phyloP scores from a whole-genome alignment of 23 tunicate species.

The Trididemnum miniatum region DNA sequence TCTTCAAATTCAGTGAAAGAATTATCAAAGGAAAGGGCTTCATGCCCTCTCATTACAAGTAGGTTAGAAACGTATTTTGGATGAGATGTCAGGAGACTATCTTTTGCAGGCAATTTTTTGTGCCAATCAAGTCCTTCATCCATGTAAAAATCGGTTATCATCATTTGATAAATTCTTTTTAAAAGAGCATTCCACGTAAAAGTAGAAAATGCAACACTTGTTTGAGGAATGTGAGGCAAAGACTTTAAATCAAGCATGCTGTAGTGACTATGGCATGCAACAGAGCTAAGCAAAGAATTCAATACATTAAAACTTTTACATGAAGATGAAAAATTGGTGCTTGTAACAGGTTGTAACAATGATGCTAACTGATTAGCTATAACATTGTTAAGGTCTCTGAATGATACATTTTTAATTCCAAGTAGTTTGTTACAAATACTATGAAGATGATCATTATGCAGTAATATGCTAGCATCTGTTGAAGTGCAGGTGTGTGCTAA shows the following conservation, averaged over 20 bases:
- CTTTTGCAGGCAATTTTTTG: neutral
- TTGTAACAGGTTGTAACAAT: constrained; percentile 52
- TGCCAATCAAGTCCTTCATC: constrained; percentile 89
- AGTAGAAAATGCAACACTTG: constrained; percentile 63
- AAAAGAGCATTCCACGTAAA: constrained; percentile 65
- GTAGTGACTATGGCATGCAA: constrained; percentile 58
- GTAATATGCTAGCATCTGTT: constrained; percentile 53
- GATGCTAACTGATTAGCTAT: constrained; percentile 83
- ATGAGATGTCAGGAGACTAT: neutral
- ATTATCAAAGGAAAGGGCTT: constrained; percentile 6
- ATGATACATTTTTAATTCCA: constrained; percentile 70
- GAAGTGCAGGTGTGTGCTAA: constrained; percentile 49
- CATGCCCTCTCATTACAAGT: constrained; percentile 60
- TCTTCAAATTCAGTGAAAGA: constrained; percentile 31
- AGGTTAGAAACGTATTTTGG: constrained; percentile 47
- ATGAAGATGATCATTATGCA: constrained; percentile 76
- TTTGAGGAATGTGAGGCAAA: constrained; percentile 56
- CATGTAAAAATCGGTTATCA: constrained; percentile 58
- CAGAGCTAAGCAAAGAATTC: constrained; percentile 11
- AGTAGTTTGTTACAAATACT: constrained; percentile 48
- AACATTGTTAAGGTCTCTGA: constrained; percentile 65
- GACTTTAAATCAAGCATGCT: constrained; percentile 62
- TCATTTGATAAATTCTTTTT: constrained; percentile 75
- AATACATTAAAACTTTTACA: constrained; percentile 24
- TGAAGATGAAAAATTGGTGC: neutral